Base-by-base conservation (phyloP, 1,140 invertebrate species). In the Saxidomus purpurata region DNA sequence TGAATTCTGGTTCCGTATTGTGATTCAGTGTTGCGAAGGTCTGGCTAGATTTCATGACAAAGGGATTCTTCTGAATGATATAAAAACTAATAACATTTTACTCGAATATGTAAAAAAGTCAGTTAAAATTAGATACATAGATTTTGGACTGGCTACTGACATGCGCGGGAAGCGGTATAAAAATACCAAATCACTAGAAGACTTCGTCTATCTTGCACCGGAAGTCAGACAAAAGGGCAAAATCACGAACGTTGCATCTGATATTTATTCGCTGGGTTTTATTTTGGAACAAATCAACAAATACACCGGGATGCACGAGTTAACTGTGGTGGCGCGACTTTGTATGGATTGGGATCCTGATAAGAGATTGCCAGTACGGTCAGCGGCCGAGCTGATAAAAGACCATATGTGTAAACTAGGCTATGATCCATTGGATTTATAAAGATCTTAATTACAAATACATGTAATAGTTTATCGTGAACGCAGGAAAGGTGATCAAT, bases 191-290 rank as follows among this genome's bases (percentile, higher is more conserved):
- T 89, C 87, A 34, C 43, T 89, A 22, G 87, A 89, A 19, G 52
- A 83, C 28, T 89, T 74, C 43, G 87, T 89, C 28, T 89, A 89
- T 40, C 79, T 89, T n/a, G 87, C 87, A 77, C 87, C 87, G 81
- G 87, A 89, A 89, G 87, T 89, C n/a, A 43, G 87, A 6, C 22
- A 38, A 31, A 6, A 77, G 28, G 87, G 87, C 8, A n/a, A 61
- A 9, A 17, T 40, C n/a, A 89, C 87, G 31, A 89, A 22, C 36
- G 55, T 83, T 3, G 69, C 79, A 25, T 83, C 87, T 43, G 87
- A 89, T 59, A 77, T 89, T 17, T 89, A 74, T 89, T 89, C 87
- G 11, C 67, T 89, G 17, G 87, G 87, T 22, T 89, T 77, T 52
- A 59, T 89, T 59, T 28, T 89, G 9, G 80, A 82, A 25, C 87